Evolutionary conservation across 1,140 invertebrate genomes (phyloP).

Genomic region (Calosoma granatense): DNA sequence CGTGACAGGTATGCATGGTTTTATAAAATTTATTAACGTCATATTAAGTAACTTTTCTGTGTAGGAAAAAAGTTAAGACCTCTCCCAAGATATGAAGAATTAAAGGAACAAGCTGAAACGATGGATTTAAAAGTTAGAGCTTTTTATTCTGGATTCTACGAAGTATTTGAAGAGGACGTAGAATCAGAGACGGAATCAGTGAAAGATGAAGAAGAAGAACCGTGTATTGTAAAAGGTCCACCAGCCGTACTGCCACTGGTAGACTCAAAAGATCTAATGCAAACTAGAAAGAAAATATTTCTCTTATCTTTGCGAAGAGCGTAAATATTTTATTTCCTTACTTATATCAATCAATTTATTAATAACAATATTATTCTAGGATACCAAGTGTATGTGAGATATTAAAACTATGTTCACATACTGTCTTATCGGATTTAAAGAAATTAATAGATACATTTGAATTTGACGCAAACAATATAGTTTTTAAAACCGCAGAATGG

Average conservation of each 20-base stretch:
- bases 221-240: constrained; percentile 16
- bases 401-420: not conserved
- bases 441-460: constrained; percentile 45
- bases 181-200: constrained; percentile 20
- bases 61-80: constrained; percentile 37
- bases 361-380: constrained; percentile 51
- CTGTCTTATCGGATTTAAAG: constrained; percentile 32
- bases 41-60: no score
- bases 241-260: constrained; percentile 40
- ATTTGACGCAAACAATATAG: constrained; percentile 46
- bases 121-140: constrained; percentile 45
- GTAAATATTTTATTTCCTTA: constrained; percentile 21
- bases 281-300: constrained; percentile 43
- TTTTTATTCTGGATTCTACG: constrained; percentile 35
- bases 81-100: constrained; percentile 42
- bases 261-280: constrained; percentile 44
- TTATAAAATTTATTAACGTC: no score
- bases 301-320: constrained; percentile 43
- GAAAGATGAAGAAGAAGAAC: constrained; percentile 26
- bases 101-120: constrained; percentile 45
- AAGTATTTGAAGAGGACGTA: constrained; percentile 21
- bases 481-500: constrained; percentile 46
- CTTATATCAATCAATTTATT: constrained; percentile 37
- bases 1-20: constrained; percentile 26
- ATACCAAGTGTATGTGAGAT: not conserved